These are phyloP conservation scores for Bergia sp. DNA, from an alignment of 92 coral and sea anemone species.

Conservation along the genomic window DNA sequence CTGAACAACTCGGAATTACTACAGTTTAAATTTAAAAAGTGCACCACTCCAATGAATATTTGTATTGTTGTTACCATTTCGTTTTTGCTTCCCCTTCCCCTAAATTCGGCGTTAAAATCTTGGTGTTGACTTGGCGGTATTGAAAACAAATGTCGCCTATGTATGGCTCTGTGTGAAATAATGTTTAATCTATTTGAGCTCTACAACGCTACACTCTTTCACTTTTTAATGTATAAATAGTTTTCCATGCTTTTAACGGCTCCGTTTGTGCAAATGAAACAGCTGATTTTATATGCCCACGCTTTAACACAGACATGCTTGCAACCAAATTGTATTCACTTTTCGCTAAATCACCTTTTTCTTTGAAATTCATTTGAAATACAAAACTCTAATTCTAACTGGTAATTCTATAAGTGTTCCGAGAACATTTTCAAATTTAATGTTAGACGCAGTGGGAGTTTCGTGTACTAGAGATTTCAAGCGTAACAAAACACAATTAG, in stretches of 20 bases:
- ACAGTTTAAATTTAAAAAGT: background rate
- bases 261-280: background rate
- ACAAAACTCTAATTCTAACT: background rate
- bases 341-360: background rate
- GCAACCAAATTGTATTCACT: background rate
- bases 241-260: constrained; percentile 26
- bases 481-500: constrained; percentile 46
- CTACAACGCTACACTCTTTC: background rate
- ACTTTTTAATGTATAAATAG: constrained; percentile 7
- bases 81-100: background rate
- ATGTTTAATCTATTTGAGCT: constrained; percentile 25
- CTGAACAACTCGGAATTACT: background rate
- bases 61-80: background rate
- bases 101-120: background rate
- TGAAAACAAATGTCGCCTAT: background rate
- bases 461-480: constrained; percentile 26
- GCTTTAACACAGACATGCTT: background rate
- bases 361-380: background rate
- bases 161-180: background rate
- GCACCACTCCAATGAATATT: background rate
- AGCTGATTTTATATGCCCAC: background rate
- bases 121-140: constrained; percentile 16
- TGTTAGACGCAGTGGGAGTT: constrained; percentile 34
- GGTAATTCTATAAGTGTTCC: constrained; percentile 7
- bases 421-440: background rate